A percentile compares a stretch with the other conserved stretches of the same genome.
These are phyloP conservation scores for Phoxinus phoxinus DNA, from an alignment of 2,113 vertebrate species.

Conservation along the genomic window DNA sequence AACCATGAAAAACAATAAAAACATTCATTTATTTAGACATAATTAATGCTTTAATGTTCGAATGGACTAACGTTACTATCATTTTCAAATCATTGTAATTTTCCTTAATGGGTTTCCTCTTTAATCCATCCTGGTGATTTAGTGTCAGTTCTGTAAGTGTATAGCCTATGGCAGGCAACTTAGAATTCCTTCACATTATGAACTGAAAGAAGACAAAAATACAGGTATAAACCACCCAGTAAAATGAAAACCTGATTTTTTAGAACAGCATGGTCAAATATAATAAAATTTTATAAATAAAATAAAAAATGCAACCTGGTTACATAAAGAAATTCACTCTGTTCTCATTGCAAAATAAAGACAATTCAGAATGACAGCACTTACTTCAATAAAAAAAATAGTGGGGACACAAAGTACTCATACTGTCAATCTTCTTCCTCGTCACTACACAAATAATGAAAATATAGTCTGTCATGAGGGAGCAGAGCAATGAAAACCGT, in stretches of 20 bases:
- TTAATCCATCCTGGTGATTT: background rate
- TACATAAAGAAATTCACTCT: background rate
- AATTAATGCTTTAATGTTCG: background rate
- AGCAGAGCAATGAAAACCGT: background rate
- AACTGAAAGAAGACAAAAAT: background rate
- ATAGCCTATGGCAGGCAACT: background rate
- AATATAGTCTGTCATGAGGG: background rate
- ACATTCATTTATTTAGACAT: background rate
- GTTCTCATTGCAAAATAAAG: background rate
- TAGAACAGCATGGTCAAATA: background rate
- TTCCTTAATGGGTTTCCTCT: constrained; percentile 1
- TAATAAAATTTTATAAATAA: background rate
- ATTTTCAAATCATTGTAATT: background rate
- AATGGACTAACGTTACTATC: background rate
- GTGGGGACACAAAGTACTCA: background rate
- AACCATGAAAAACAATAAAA: background rate
- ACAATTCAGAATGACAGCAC: background rate
- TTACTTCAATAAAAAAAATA: background rate
- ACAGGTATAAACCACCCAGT: background rate
- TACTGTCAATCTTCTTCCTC: background rate
- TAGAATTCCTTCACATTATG: background rate
- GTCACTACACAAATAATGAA: background rate
- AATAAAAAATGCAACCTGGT: background rate
- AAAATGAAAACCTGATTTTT: background rate
- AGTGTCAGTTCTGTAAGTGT: background rate